Conservation (phyloP, 1,140 invertebrate genomes). For the Diachasma alloeum region DNA sequence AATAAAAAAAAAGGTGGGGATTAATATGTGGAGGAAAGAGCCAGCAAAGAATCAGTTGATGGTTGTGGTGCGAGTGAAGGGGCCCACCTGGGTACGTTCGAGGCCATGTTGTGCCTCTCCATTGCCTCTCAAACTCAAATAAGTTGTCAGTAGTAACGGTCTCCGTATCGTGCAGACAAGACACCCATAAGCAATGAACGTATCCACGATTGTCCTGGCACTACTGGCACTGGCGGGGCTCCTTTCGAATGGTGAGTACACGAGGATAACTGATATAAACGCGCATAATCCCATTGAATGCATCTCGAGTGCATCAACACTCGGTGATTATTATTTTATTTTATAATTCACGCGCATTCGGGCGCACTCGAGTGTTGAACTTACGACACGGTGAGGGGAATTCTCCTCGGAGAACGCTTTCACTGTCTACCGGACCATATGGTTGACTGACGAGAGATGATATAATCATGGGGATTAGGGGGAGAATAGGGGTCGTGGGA, state of each 20-base stretch:
- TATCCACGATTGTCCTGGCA: conserved; percentile 42
- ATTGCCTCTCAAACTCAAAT: conserved; percentile 19
- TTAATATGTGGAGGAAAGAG: conserved; percentile 42
- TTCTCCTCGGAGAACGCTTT: conserved; percentile 42
- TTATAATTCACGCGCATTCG: background rate
- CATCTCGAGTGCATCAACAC: background rate
- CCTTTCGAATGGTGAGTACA: conserved; percentile 45
- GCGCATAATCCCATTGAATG: background rate
- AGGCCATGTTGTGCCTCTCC: conserved; percentile 39
- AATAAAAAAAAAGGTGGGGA: conserved; percentile 15
- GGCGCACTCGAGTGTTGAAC: background rate
- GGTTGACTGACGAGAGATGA: conserved; percentile 44
- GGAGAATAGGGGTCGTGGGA: too few relatives aligned
- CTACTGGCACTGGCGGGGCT: conserved; percentile 49
- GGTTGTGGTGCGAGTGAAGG: conserved; percentile 46
- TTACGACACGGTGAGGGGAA: conserved; percentile 19
- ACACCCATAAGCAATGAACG: conserved; percentile 47
- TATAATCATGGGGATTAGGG: conserved; percentile 39
- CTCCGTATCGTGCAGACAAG: conserved; percentile 48
- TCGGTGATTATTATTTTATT: background rate
- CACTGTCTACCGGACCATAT: conserved; percentile 53
- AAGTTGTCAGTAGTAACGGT: conserved; percentile 59
- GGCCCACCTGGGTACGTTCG: conserved; percentile 37
- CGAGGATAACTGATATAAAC: background rate
- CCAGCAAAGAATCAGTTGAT: conserved; percentile 31